Evolutionary conservation across 2,797 vertebrate genomes (phyloP).

Genomic region (Peromyscus attwateri): DNA sequence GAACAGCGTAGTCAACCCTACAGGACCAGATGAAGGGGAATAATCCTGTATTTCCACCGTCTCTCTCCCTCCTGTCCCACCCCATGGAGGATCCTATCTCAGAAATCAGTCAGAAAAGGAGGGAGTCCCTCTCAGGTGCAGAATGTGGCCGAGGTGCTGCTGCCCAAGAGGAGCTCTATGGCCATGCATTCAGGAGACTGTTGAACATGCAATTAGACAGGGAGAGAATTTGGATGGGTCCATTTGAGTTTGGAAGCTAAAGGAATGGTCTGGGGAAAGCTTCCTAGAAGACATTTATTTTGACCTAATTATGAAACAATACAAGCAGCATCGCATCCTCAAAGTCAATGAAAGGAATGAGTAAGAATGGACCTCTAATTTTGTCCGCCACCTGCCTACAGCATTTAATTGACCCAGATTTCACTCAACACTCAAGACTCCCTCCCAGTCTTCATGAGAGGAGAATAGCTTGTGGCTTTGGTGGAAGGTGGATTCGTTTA

Average conservation of each 20-base stretch:
- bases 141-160: background rate
- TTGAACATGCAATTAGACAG: background rate
- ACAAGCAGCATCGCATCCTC: background rate
- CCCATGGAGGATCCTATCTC: background rate
- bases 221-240: background rate
- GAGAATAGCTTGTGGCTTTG: background rate
- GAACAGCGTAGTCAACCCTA: no score
- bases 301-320: slow-evolving; percentile 26
- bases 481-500: background rate
- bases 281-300: slow-evolving; percentile 23
- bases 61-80: background rate
- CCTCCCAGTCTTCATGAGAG: background rate
- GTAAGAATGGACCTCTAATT: background rate
- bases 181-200: background rate
- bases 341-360: background rate
- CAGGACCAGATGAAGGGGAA: background rate
- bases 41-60: background rate
- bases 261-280: background rate
- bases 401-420: background rate
- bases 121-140: background rate
- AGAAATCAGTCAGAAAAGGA: background rate
- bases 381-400: background rate
- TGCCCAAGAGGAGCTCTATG: background rate
- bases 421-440: background rate
- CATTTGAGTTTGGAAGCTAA: background rate